A percentile compares a stretch with the other conserved stretches of the same genome.
Evolutionary conservation across 1,140 invertebrate species (phyloP).

Genomic region (Drosophila arawakana): DNA sequence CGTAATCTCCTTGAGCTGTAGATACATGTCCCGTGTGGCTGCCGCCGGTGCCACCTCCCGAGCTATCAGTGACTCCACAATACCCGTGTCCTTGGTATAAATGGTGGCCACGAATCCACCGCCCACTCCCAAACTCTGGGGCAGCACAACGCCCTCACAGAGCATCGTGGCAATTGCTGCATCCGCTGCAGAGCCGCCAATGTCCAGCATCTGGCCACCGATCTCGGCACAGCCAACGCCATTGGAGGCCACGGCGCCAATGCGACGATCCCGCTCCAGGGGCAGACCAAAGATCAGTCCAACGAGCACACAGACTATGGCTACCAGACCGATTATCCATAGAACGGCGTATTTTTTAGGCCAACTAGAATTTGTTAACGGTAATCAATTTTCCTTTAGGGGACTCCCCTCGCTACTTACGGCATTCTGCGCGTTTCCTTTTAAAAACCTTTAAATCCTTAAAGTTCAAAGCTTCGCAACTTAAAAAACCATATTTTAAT

Average conservation of each 20-base stretch:
- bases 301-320: conserved; percentile 53
- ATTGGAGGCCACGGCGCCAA: conserved; percentile 92
- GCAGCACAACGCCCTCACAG: conserved; percentile 94
- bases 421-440: conserved; percentile 43
- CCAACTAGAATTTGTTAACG: conserved; percentile 4
- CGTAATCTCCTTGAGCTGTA: conserved; percentile 81
- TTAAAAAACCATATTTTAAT: too few species aligned
- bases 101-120: conserved; percentile 94
- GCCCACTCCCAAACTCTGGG: conserved; percentile 94
- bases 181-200: conserved; percentile 94
- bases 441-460: conserved; percentile 26
- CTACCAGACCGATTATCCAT: conserved; percentile 65
- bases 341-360: conserved; percentile 65
- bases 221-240: conserved; percentile 90
- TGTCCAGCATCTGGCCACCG: conserved; percentile 89
- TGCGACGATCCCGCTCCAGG: conserved; percentile 35
- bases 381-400: neutral
- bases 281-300: conserved; percentile 66
- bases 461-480: conserved; percentile 14
- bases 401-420: conserved; percentile 41
- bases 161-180: conserved; percentile 94
- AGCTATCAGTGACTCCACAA: conserved; percentile 89
- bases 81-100: conserved; percentile 88
- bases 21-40: conserved; percentile 89
- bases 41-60: conserved; percentile 91